Evolutionary conservation across 2,797 vertebrate genomes (phyloP), one percentile per base, ranked within the genome.

Genomic region (Centropyge bicolor): DNA sequence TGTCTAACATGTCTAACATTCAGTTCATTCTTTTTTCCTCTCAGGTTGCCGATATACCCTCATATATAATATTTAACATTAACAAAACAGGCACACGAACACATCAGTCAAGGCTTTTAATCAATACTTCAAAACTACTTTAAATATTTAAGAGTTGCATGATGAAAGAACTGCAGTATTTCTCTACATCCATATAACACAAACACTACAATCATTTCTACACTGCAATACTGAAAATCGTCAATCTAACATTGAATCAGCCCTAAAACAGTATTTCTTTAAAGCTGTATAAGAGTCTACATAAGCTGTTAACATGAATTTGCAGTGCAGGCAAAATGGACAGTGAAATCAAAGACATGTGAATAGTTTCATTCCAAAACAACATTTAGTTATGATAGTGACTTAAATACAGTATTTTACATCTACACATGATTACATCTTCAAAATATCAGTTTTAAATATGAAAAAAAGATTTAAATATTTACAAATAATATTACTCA

Each of bases 381-480:
- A 80, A 86, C 76, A 74, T 62, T 77, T 63, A 78, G 77, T 55
- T 78, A 36, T 64, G 78, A 68, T 63, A 6, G 64, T 55, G 54
- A 74, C 52, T 91, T 92, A 91, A 92, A 92, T 94, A 92, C 80
- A 81, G 57, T 78, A 89, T 84, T 82, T 90, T 88, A 90, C 83
- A 88, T 75, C 36, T 27, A 66, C 72, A 74, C 10, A 67, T 27
- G 74, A 82, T 67, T 87, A 46, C 8, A 27, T 68, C 51, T 61
- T 81, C 6, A 78, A 69, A 74, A 69, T 56, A 31, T 73, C 62
- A 77, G 22, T 62, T 87, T 93, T 93, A 93, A 93, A 93, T 93
- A 92, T 76, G 80, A 76, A 73, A 79, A 63, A 56, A 54, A 69
- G 36, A 76, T 76, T 81, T 71, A 65, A 85, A 83, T 93, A 94